Conservation (phyloP, 2,113 vertebrate species). For the Galemys pyrenaicus region DNA sequence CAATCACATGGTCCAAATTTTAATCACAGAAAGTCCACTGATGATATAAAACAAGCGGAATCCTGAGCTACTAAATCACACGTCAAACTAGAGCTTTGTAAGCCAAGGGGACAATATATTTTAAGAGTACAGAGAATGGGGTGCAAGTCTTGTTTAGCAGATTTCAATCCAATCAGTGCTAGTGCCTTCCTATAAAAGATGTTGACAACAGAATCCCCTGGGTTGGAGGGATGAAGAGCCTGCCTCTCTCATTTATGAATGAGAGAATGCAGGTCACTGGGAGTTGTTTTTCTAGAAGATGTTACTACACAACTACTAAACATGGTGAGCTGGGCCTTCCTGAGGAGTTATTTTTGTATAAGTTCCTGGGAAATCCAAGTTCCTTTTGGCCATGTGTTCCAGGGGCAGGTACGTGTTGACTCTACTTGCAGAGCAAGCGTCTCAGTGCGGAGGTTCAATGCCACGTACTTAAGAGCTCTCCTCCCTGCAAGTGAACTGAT, state of each 20-base stretch:
- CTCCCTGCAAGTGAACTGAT: not conserved
- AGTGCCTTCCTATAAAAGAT: not conserved
- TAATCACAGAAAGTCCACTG: not conserved
- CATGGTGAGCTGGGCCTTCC: not conserved
- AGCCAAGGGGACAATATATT: not conserved
- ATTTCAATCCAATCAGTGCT: not conserved
- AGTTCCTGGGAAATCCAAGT: not conserved
- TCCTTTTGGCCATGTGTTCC: not conserved
- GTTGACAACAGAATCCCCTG: not conserved
- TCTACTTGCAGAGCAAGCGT: not conserved
- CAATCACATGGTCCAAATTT: not conserved
- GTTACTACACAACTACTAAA: not conserved
- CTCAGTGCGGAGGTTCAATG: not conserved
- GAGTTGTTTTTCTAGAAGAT: constrained; percentile 3
- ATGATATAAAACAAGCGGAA: not conserved
- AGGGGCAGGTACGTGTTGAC: not conserved
- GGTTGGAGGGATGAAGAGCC: not conserved
- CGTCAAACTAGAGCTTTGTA: not conserved
- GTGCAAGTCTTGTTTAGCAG: not conserved
- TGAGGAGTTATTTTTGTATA: not conserved
- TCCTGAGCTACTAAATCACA: not conserved
- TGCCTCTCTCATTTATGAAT: not conserved
- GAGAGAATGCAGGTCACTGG: not conserved
- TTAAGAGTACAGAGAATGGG: not conserved
- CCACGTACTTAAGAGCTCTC: not conserved